Evolutionary conservation across 1,140 invertebrate genomes (phyloP).

Genomic region (Pseudomyrmex cubaensis): DNA sequence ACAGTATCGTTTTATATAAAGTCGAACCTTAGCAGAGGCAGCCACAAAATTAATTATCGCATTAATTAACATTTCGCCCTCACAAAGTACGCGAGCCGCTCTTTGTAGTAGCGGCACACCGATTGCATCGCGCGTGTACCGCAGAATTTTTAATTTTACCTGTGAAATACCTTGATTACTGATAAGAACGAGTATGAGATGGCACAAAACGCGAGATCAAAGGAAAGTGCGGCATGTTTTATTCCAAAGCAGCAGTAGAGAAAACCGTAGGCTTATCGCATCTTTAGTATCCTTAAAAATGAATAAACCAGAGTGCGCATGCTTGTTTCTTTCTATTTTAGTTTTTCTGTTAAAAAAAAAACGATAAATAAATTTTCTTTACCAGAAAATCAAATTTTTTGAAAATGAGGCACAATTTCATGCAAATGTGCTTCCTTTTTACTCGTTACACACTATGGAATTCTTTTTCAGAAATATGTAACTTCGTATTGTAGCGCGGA

Average conservation of each 20-base stretch:
- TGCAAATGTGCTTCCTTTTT: not conserved
- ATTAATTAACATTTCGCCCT: constrained; percentile 60
- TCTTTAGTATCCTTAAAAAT: not conserved
- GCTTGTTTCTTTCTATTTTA: not conserved
- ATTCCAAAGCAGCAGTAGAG: not conserved
- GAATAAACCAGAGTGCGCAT: not conserved
- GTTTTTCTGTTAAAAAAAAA: not conserved
- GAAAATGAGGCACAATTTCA: not conserved
- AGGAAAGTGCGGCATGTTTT: constrained; percentile 20
- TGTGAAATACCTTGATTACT: constrained; percentile 21
- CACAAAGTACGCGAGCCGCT: constrained; percentile 42
- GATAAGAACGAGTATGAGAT: constrained; percentile 38
- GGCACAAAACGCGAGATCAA: constrained; percentile 16
- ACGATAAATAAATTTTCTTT: not conserved
- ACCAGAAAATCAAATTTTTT: not conserved
- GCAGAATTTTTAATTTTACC: constrained; percentile 51
- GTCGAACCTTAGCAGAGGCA: constrained; percentile 19
- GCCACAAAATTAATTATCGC: constrained; percentile 58
- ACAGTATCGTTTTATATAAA: constrained; percentile 12
- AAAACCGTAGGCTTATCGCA: constrained; percentile 8
- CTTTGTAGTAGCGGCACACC: constrained; percentile 44
- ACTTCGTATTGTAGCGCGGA: not conserved
- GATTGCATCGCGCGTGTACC: constrained; percentile 31
- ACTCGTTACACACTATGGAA: not conserved
- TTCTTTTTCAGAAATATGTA: constrained; percentile 20